phyloP scores from a whole-genome alignment of 1,140 invertebrate genomes.

The Caenorhabditis remanei region DNA sequence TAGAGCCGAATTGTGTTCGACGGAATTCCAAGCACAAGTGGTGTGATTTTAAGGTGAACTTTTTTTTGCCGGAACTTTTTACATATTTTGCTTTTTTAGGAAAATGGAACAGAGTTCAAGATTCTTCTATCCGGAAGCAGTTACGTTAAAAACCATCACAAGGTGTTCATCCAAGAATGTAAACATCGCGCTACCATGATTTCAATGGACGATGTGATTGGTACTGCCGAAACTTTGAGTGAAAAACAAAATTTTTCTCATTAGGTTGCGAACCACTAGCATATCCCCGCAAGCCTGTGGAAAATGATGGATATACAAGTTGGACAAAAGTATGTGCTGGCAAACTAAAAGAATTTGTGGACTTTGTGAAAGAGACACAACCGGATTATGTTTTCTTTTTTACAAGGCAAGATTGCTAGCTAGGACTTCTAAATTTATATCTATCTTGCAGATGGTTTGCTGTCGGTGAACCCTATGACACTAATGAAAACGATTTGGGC shows the following conservation, averaged over 20 bases:
- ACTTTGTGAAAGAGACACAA: background rate
- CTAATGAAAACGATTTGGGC: background rate
- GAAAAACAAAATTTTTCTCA: no score
- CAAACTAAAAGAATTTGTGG: background rate
- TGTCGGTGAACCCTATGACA: background rate
- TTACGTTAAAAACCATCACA: background rate
- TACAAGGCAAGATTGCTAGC: background rate
- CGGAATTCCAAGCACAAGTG: background rate
- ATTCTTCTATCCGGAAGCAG: background rate
- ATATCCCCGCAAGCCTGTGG: background rate
- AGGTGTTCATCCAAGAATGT: slow-evolving; percentile 22
- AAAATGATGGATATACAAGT: background rate
- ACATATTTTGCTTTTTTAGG: background rate
- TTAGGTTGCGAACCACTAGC: background rate
- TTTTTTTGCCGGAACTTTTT: background rate
- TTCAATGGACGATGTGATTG: background rate
- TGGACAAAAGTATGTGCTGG: background rate
- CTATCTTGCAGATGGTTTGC: background rate
- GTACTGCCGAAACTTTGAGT: no score
- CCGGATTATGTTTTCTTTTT: background rate
- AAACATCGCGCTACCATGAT: background rate
- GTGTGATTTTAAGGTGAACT: background rate
- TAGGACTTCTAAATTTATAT: background rate
- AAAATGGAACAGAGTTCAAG: slow-evolving; percentile 6
- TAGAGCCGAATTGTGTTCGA: background rate